Base-by-base conservation (phyloP, 2,797 vertebrate species). In the Ptychadena robeensis region DNA sequence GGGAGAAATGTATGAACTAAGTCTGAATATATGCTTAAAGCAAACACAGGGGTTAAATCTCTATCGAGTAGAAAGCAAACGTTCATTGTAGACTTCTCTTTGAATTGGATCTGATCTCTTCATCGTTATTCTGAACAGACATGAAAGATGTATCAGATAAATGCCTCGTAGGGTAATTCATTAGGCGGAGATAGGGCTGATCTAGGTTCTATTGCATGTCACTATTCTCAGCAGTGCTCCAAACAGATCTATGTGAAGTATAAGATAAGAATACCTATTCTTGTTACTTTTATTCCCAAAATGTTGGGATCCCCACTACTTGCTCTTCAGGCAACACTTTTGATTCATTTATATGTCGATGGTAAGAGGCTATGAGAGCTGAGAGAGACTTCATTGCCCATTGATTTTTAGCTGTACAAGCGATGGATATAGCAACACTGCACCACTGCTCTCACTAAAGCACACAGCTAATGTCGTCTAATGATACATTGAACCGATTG, bases 221-320 rank as follows among this genome's bases (percentile, higher is more conserved):
- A 67, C 63, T 32, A 34, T 37, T 76, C 63, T 48, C 74, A 77
- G 74, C 63, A 25, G 63, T 34, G 61, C 34, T 64, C 74, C 63
- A 66, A 67, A 77, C 74, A 53, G 28, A 67, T 78, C 40, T 66
- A 53, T 27, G 32, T 1, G 18, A 31, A 18, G 61, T 31, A 3
- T 18, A 34, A 53, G 40, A 3, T 18, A 34, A 53, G 40, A 67
- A 44, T 44, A 65, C 73, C 37, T 22, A 66, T 77, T 48, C 37
- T 22, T 77, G 25, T 76, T 44, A 38, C 63, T 48, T n/a, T 12
- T 32, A 18, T 6, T 61, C 59, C 59, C 59, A 25, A 25, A 61
- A 61, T 31, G 12, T n/a, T 57, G 31, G 22, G 28, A 22, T 31
- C 8, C 22, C 35, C 18, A 10, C 28, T 28, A 31, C 30, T 22